A percentile compares a stretch with the other conserved stretches of the same genome.
Conservation (phyloP, 2,888 invertebrate genomes). For the Drosophila stalkeri region DNA sequence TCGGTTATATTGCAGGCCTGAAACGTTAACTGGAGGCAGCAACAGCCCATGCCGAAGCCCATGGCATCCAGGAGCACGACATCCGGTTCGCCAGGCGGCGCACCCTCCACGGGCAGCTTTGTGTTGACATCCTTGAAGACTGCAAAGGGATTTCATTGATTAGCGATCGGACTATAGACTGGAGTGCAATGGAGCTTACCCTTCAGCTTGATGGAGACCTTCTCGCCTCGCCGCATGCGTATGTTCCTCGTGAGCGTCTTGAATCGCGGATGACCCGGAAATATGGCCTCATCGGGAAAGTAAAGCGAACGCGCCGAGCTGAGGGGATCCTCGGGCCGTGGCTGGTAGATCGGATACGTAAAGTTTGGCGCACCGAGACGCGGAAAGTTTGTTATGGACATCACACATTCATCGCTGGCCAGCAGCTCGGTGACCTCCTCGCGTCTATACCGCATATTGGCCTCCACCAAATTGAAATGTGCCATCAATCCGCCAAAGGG, state of each 20-base stretch:
- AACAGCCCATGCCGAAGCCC: constrained; percentile 99
- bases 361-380: constrained; percentile 96
- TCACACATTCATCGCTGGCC: constrained; percentile 91
- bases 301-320: constrained; percentile 94
- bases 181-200: constrained; percentile 86
- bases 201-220: constrained; percentile 98
- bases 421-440: constrained; percentile 93
- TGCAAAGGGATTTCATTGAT: constrained; percentile 81
- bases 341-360: constrained; percentile 90
- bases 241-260: constrained; percentile 97
- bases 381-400: constrained; percentile 97
- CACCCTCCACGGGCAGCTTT: constrained; percentile 92
- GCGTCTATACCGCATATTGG: constrained; percentile 95
- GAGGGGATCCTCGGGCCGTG: constrained; percentile 89
- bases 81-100: constrained; percentile 91
- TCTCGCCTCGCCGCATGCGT: constrained; percentile 94
- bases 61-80: constrained; percentile 99
- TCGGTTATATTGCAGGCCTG: constrained; percentile 97
- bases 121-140: constrained; percentile 96
- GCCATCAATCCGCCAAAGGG: constrained; percentile 97
- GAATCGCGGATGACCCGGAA: constrained; percentile 97
- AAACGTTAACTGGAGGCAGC: constrained; percentile 98
- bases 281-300: constrained; percentile 98
- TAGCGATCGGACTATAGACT: not conserved
- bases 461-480: constrained; percentile 99